These are phyloP conservation scores for Rallus limicola DNA, from an alignment of 2,113 vertebrate species.

Conservation along the genomic window DNA sequence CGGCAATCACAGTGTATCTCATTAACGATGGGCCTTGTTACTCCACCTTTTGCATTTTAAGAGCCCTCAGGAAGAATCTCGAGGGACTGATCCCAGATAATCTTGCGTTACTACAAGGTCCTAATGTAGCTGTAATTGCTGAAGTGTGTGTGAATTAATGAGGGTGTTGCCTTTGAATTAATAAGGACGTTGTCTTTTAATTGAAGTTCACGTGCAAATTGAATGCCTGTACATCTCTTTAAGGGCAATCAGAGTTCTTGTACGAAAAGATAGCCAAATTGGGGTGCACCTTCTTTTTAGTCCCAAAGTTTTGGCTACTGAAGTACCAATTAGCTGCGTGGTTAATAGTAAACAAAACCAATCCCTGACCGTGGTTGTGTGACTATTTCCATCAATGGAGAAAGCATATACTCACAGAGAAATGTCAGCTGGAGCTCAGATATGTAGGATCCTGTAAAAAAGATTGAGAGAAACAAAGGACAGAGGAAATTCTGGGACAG, in stretches of 20 bases:
- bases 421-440: not conserved
- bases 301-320: not conserved
- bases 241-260: not conserved
- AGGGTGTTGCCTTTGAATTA: not conserved
- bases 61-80: not conserved
- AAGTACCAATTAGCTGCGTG: not conserved
- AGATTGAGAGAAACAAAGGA: rapidly evolving
- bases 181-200: not conserved
- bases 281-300: not conserved
- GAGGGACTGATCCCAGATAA: not conserved
- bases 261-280: not conserved
- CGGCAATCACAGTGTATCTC: not conserved
- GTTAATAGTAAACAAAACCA: not conserved
- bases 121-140: not conserved
- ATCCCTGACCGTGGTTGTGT: not conserved
- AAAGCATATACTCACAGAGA: not conserved
- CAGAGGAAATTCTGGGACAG: not conserved
- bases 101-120: not conserved
- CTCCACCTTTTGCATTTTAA: not conserved
- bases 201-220: not conserved
- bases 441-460: not conserved
- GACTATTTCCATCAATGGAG: not conserved
- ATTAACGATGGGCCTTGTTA: not conserved
- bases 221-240: not conserved
- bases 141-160: not conserved